A percentile compares a stretch with the other conserved stretches of the same genome.
These are phyloP conservation scores for Chrysomela aeneicollis DNA, from an alignment of 2,888 invertebrate genomes.

Conservation along the genomic window DNA sequence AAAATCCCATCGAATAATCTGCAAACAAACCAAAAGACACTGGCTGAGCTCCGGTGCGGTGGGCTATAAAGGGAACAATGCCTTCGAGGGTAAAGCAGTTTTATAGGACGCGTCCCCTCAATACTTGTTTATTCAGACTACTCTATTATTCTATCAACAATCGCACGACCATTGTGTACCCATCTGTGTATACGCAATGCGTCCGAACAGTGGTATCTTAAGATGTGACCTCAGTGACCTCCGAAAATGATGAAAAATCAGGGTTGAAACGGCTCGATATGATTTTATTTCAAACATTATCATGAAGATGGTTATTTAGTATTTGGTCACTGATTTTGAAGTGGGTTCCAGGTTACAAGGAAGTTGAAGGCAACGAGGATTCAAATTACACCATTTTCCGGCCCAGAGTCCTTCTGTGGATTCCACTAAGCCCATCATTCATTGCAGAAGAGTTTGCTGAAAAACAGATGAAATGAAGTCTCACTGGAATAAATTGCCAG, in stretches of 20 bases:
- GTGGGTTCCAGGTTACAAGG: too few species aligned
- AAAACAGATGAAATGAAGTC: too few species aligned
- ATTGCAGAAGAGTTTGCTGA: too few species aligned
- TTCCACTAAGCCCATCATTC: too few species aligned
- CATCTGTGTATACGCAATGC: conserved; percentile 54
- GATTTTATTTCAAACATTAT: neutral
- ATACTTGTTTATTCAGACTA: conserved; percentile 55
- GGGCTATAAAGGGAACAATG: conserved; percentile 49
- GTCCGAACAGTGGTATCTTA: conserved; percentile 45
- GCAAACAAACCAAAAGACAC: conserved; percentile 51
- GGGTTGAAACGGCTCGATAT: conserved; percentile 25
- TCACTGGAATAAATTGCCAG: too few species aligned
- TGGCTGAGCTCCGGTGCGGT: conserved; percentile 46
- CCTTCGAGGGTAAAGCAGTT: conserved; percentile 44
- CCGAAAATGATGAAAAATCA: conserved; percentile 17
- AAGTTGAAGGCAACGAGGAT: too few species aligned
- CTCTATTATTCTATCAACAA: conserved; percentile 60
- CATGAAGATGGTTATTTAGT: too few species aligned
- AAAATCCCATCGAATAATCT: conserved; percentile 55
- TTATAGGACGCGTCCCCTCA: conserved; percentile 49
- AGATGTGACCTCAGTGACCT: conserved; percentile 42
- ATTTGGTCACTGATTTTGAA: too few species aligned
- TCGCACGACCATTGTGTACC: conserved; percentile 58
- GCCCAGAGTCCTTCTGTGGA: too few species aligned
- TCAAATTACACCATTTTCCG: too few species aligned